Evolutionary conservation across 1,140 invertebrate species (phyloP).

Genomic region (Drosophila kanapiae): DNA sequence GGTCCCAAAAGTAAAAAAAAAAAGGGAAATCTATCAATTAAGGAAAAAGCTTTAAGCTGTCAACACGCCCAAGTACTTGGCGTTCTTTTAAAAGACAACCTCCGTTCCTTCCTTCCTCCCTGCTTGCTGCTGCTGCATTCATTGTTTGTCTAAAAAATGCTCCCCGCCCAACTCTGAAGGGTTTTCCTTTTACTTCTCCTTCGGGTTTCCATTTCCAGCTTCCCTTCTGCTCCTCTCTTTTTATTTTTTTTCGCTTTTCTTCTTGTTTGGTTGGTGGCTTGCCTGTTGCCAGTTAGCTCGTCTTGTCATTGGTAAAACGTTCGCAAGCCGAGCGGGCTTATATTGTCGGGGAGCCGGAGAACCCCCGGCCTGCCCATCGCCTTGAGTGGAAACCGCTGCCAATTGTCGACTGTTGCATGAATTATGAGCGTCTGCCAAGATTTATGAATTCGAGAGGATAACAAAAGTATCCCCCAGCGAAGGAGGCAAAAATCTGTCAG

Average conservation of each 20-base stretch:
- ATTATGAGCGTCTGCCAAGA: conserved; percentile 77
- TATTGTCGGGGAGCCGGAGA: conserved; percentile 40
- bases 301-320: conserved; percentile 71
- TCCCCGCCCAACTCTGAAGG: background rate
- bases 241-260: conserved; percentile 8
- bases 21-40: conserved; percentile 66
- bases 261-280: conserved; percentile 9
- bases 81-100: conserved; percentile 2
- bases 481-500: conserved; percentile 73
- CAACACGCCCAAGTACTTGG: conserved; percentile 57
- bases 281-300: conserved; percentile 34
- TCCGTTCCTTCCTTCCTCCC: background rate
- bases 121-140: conserved; percentile 44
- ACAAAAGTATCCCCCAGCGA: conserved; percentile 33
- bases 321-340: conserved; percentile 60
- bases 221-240: conserved; percentile 2
- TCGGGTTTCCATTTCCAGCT: conserved; percentile 23
- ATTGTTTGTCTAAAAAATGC: conserved; percentile 65
- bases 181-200: conserved; percentile 16
- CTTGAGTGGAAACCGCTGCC: conserved; percentile 52
- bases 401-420: conserved; percentile 79
- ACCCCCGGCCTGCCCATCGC: background rate
- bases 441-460: conserved; percentile 69
- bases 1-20: conserved; percentile 9
- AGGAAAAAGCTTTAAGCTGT: conserved; percentile 61